These are phyloP conservation scores for Dastarcus helophoroides DNA, from an alignment of 2,888 invertebrate species.

Conservation along the genomic window DNA sequence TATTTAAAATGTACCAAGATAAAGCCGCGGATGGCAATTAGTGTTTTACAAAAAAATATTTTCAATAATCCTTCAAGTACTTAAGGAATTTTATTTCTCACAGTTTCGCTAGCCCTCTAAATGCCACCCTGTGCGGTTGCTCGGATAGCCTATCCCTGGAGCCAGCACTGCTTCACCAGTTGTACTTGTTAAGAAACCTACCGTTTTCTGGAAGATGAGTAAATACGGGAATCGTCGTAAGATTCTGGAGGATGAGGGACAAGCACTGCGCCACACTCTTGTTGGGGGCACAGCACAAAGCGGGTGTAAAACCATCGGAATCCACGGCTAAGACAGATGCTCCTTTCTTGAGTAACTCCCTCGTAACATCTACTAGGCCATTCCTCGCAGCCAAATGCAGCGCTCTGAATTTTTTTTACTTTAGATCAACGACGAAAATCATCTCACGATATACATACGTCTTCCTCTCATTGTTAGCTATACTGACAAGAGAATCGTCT, in stretches of 20 bases:
- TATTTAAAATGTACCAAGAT: too few relatives aligned
- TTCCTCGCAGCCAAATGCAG: conserved; percentile 50
- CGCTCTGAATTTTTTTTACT: conserved; percentile 33
- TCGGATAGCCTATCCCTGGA: too few relatives aligned
- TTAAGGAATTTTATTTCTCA: too few relatives aligned
- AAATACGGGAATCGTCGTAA: conserved; percentile 14
- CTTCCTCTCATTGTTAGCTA: conserved; percentile 43
- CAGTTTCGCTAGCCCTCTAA: too few relatives aligned
- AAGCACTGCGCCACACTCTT: conserved; percentile 50
- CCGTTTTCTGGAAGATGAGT: conserved; percentile 12
- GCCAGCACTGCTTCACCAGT: background rate
- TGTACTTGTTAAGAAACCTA: conserved; percentile 10
- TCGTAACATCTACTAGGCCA: conserved; percentile 48
- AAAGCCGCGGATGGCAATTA: too few relatives aligned
- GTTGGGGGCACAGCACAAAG: conserved; percentile 50
- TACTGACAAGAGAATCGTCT: conserved; percentile 34
- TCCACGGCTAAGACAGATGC: conserved; percentile 47
- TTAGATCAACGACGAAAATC: background rate
- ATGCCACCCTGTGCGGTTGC: too few relatives aligned
- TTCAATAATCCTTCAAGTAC: too few relatives aligned
- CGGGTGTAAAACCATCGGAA: conserved; percentile 49
- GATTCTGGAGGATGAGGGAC: conserved; percentile 39
- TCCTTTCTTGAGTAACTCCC: conserved; percentile 45
- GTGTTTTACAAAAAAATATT: too few relatives aligned
- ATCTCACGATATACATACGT: conserved; percentile 36